Evolutionary conservation across 2,113 vertebrate genomes (phyloP), one percentile per base, ranked within the genome.

Genomic region (Esox niger): DNA sequence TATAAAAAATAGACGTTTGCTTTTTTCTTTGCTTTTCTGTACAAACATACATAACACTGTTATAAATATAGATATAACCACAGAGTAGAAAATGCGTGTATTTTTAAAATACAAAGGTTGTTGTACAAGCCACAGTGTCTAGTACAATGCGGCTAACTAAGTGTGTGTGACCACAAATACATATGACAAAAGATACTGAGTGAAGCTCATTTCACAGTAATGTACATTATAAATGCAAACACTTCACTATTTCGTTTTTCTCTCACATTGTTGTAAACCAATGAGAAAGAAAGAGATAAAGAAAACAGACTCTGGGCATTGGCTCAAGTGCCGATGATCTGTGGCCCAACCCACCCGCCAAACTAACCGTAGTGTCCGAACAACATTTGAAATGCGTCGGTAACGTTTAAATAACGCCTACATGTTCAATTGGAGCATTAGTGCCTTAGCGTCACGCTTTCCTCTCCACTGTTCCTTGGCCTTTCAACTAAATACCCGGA

Each of bases 21-120:
- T 43, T 43, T 43, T 43, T 43, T 88, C 94, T 10, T 29, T 93
- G 86, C 88, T 96, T 79, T 89, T 88, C 87, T 93, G 88, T 93
- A 89, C 88, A 98, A 88, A 89, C 87, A 89, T 85, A 90, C 78
- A 95, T 80, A 70, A n/a, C 71, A 89, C 94, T 97, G 92, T 95
- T 96, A 98, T 97, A 99, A 97, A 99, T 98, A 99, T 94, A 95
- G 47, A 52, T 43, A 17, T 3, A 43, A 17, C 11, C 74, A 88
- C 76, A 84, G 29, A 94, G 94, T 91, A 91, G 94, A 95, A 96
- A 98, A 97, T 98, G 73, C 66, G 76, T 95, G 94, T 96, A 95
- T 97, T 97, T 96, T 97, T 95, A 93, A 96, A 96, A 97, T 97
- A 97, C 94, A 95, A 94, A 96, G 92, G 88, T 95, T 91, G 91